Percentiles rank a stretch among this genome's conserved stretches.
phyloP scores from a whole-genome alignment of 1,140 invertebrate genomes.

The Lepidostoma basale region DNA sequence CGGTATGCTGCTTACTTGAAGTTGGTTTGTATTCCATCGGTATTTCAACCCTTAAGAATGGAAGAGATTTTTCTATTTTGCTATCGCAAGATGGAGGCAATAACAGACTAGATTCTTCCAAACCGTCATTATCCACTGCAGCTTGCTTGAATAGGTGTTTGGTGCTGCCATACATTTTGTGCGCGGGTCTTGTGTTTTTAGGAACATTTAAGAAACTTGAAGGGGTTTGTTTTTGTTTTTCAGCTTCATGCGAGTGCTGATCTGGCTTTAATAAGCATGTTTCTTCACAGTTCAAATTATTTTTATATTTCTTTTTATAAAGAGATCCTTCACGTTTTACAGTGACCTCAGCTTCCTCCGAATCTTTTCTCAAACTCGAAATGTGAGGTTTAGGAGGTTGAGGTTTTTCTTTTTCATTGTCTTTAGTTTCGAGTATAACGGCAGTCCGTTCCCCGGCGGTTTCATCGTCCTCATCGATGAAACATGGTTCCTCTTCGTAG shows the following conservation, averaged over 20 bases:
- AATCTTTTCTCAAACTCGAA: slow-evolving; percentile 11
- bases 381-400: background rate
- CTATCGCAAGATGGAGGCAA: slow-evolving; percentile 32
- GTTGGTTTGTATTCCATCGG: slow-evolving; percentile 30
- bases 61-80: slow-evolving; percentile 23
- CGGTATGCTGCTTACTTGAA: background rate
- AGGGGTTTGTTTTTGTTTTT: slow-evolving; percentile 28
- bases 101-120: slow-evolving; percentile 39
- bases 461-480: slow-evolving; percentile 59
- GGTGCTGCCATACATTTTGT: slow-evolving; percentile 54
- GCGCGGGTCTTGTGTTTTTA: slow-evolving; percentile 47
- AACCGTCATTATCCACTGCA: slow-evolving; percentile 48
- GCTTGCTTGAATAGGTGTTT: slow-evolving; percentile 53
- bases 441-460: slow-evolving; percentile 33
- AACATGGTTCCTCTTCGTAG: slow-evolving; percentile 59
- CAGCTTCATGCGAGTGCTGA: slow-evolving; percentile 19
- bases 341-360: slow-evolving; percentile 18
- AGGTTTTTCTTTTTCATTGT: background rate
- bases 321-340: slow-evolving; percentile 39
- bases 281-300: slow-evolving; percentile 30
- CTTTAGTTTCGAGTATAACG: slow-evolving; percentile 32
- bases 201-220: slow-evolving; percentile 47
- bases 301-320: slow-evolving; percentile 42
- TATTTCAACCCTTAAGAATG: slow-evolving; percentile 39
- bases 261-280: slow-evolving; percentile 34